These are phyloP conservation scores for Hippocampus kuda DNA, from an alignment of 2,797 vertebrate genomes.

Conservation along the genomic window DNA sequence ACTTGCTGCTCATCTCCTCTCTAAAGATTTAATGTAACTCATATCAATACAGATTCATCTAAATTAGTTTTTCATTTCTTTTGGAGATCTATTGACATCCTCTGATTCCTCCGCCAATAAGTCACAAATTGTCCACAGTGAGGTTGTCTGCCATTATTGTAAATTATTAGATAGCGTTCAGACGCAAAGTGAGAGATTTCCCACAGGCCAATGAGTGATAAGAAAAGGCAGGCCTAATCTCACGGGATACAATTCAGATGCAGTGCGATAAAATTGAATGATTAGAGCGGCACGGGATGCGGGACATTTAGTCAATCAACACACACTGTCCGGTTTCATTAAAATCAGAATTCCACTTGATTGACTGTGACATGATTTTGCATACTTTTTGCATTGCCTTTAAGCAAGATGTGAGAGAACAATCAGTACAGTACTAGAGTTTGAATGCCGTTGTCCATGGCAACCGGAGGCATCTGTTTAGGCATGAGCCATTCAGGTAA, in stretches of 20 bases:
- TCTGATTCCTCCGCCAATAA: background rate
- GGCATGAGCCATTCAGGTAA: background rate
- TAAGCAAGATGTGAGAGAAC: background rate
- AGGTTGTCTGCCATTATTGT: background rate
- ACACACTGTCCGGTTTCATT: background rate
- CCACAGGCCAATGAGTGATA: background rate
- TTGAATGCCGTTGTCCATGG: background rate
- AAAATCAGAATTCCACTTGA: background rate
- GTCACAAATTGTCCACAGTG: background rate
- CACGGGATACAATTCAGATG: background rate
- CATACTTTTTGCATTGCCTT: background rate
- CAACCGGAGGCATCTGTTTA: background rate
- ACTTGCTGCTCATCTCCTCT: background rate
- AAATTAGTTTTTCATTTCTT: background rate
- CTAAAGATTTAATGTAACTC: background rate
- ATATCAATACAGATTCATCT: background rate
- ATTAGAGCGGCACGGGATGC: background rate
- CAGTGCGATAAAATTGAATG: background rate
- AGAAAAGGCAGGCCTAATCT: background rate
- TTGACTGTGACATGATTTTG: background rate
- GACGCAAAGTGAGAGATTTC: constrained; percentile 1
- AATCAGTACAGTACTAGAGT: background rate
- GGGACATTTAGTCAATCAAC: background rate
- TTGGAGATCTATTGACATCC: background rate
- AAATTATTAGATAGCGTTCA: background rate